These are phyloP conservation scores for Melikaiella ostensackeni DNA, from an alignment of 2,888 invertebrate genomes.

Conservation along the genomic window DNA sequence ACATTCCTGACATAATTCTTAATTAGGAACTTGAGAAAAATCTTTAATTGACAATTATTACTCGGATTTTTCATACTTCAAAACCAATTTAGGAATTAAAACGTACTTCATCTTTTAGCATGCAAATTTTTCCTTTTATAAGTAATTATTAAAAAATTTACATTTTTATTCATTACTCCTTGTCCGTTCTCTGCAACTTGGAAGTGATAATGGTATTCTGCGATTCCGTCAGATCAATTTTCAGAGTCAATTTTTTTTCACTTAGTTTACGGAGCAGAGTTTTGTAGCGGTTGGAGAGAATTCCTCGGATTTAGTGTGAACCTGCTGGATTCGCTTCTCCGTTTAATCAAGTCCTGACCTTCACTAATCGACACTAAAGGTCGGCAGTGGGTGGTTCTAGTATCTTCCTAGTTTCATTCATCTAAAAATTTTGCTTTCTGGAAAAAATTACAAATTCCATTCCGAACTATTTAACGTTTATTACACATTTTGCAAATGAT, in stretches of 20 bases:
- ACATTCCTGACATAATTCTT: background rate
- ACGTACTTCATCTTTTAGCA: too few species aligned
- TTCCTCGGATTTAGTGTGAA: conserved; percentile 9
- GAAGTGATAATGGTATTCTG: background rate
- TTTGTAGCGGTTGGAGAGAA: background rate
- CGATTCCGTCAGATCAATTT: background rate
- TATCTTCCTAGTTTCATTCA: background rate
- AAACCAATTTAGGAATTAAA: too few species aligned
- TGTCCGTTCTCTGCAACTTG: background rate
- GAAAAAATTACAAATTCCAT: background rate
- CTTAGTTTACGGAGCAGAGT: background rate
- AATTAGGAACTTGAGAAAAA: background rate
- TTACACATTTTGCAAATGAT: too few species aligned
- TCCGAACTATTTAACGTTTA: background rate
- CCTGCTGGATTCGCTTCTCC: background rate
- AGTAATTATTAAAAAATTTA: background rate
- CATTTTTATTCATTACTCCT: background rate
- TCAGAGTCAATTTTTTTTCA: background rate
- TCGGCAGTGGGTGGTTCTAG: background rate
- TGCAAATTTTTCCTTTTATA: too few species aligned
- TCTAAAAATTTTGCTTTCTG: background rate
- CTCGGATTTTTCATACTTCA: too few species aligned
- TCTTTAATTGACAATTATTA: background rate
- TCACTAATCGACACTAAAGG: background rate
- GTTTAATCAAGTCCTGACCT: conserved; percentile 31